Evolutionary conservation across 2,888 invertebrate genomes (phyloP), one percentile per base, ranked within the genome.

Genomic region (Cephus pulcher): DNA sequence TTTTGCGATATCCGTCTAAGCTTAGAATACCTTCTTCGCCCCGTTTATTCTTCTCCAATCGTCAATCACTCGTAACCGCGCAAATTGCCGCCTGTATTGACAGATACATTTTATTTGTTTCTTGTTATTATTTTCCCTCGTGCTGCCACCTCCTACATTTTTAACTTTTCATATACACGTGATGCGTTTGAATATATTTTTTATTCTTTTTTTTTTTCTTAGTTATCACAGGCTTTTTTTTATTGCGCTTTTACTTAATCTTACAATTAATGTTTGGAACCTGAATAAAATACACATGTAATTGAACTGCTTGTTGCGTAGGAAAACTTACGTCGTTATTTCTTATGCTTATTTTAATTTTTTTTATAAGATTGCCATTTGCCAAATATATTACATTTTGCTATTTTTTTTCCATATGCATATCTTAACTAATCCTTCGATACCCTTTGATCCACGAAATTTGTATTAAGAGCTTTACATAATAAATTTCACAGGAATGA

Each of bases 41-140:
- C 33, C 71, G 32, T 15, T 71, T 15, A 34, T 33, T 71, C 71
- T 33, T 33, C 32, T n/a, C 71, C 12, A 11, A 34, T 71, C 33
- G 71, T 34, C 15, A 32, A 33, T 71, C 33, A 71, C 71, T 71
- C 71, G 32, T 78, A 56, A 80, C 78, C 75, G 78, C 79, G 80
- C 73, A 80, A 82, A 82, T 80, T 80, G 75, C 76, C 75, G 79
- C 77, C 73, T 77, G 69, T 80, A 80, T 84, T 88, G 88, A 88
- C 87, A 87, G 86, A 85, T 85, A 82, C 82, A 79, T 84, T 79
- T 79, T 77, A 81, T 83, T 80, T 80, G 74, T 81, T 82, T 79
- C 75, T 80, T 86, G 84, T 87, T 88, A 84, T 88, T 88, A 85
- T 86, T 87, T 85, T 82, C 84, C 81, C 83, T 75, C 82, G 84